Percentiles rank a stretch among this genome's conserved stretches.
These are phyloP conservation scores for Biston stratarius DNA, from an alignment of 2,888 invertebrate species.

Conservation along the genomic window DNA sequence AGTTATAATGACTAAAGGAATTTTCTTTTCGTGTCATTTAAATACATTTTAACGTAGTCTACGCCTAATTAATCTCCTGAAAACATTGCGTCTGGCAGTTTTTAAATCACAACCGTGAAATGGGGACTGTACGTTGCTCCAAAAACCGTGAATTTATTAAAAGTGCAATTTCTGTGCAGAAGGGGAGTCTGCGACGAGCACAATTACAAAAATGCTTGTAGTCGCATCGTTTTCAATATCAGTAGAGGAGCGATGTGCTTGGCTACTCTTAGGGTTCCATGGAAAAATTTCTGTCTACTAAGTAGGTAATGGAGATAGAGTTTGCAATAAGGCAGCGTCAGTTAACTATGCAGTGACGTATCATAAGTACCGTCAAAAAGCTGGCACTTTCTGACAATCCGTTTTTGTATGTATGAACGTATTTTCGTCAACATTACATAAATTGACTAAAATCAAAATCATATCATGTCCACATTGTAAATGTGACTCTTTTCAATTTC, in stretches of 20 bases:
- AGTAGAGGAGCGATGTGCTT: constrained; percentile 48
- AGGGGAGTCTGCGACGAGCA: constrained; percentile 47
- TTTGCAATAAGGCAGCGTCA: too few relatives aligned
- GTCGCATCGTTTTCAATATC: constrained; percentile 59
- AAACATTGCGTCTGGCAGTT: constrained; percentile 1
- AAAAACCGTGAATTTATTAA: constrained; percentile 45
- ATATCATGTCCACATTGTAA: too few relatives aligned
- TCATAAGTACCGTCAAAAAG: too few relatives aligned
- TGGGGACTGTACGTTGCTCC: constrained; percentile 22
- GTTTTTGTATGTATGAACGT: too few relatives aligned
- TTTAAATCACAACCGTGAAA: constrained; percentile 19
- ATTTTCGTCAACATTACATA: too few relatives aligned
- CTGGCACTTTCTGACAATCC: too few relatives aligned
- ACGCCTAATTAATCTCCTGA: neutral
- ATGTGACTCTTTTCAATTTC: too few relatives aligned
- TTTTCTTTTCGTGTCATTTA: too few relatives aligned
- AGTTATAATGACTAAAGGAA: too few relatives aligned
- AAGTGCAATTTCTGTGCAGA: constrained; percentile 43
- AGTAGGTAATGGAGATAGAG: neutral
- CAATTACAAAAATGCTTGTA: constrained; percentile 59
- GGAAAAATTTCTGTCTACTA: neutral
- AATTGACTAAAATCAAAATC: too few relatives aligned
- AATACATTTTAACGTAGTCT: too few relatives aligned
- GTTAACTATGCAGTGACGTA: too few relatives aligned
- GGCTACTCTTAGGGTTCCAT: constrained; percentile 43